Percentiles rank a stretch among this genome's conserved stretches.
Conservation (phyloP, 1,140 invertebrate genomes). For the Drosophila willistoni region DNA sequence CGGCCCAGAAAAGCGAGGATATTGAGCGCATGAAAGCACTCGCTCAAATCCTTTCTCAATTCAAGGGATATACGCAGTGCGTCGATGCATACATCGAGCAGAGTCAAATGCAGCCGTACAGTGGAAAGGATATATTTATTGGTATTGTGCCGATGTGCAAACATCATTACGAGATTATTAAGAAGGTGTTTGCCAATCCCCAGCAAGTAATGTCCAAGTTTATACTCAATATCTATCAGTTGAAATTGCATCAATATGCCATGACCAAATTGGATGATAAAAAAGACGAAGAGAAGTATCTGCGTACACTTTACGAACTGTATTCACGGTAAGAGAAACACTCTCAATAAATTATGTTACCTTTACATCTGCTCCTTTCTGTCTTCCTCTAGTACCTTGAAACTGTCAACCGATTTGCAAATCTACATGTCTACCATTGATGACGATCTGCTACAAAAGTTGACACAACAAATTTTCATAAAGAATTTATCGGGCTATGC, state of each 20-base stretch:
- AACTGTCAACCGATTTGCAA: constrained; percentile 89
- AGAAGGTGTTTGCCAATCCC: constrained; percentile 97
- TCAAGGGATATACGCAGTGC: constrained; percentile 98
- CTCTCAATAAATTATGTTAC: too few species aligned
- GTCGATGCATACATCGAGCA: constrained; percentile 98
- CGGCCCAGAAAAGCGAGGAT: constrained; percentile 93
- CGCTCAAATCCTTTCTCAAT: constrained; percentile 95
- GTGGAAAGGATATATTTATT: constrained; percentile 94
- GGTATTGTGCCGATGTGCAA: constrained; percentile 96
- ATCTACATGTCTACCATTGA: constrained; percentile 92
- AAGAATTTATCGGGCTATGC: constrained; percentile 91
- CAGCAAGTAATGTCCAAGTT: constrained; percentile 99
- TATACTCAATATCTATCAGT: constrained; percentile 97
- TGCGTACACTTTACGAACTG: constrained; percentile 93
- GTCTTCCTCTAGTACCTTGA: constrained; percentile 86
- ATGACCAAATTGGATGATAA: constrained; percentile 91
- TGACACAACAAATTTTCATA: constrained; percentile 93
- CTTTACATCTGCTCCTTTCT: background rate
- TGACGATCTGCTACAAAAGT: constrained; percentile 90
- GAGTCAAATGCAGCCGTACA: constrained; percentile 91
- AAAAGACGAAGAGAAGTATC: constrained; percentile 92
- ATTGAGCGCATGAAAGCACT: constrained; percentile 96
- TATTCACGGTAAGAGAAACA: constrained; percentile 87
- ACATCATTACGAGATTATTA: constrained; percentile 94
- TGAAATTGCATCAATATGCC: constrained; percentile 95